Evolutionary conservation across 2,113 vertebrate genomes (phyloP), one percentile per base, ranked within the genome.

Genomic region (Phyllostomus discolor): DNA sequence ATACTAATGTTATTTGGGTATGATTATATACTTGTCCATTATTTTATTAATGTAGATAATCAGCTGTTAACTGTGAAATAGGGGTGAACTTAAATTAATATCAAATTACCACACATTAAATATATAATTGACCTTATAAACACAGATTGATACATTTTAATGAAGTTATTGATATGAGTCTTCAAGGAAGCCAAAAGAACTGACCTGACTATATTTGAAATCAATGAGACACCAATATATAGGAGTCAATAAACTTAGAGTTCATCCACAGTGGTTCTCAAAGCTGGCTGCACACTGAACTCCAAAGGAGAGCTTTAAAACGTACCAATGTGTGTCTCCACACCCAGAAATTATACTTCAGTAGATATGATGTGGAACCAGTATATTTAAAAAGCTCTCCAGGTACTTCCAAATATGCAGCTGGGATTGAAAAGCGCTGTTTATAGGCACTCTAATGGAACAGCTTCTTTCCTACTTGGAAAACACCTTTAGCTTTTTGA

Each of bases 71-170:
- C 38, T 88, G 57, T 72, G 86, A 94, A 91, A 89, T 59, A 67
- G 16, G n/a, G 11, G 73, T 28, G n/a, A 90, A 35, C 31, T 90
- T 10, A 87, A 83, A 59, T 79, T 5, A 67, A 46, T 75, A 81
- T 7, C 22, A 92, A 76, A 6, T 62, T 78, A 46, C 8, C 2
- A 90, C 43, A 28, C 10, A 69, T 12, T 80, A 69, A 95, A 93
- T 94, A 81, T 70, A 84, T 96, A 83, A 88, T 67, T 83, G 9
- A 24, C 24, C 57, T 95, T 91, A 70, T 85, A 62, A 90, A 90
- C 59, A 33, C n/a, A 96, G 4, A 19, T 84, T 48, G 50, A 85
- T 96, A 57, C 50, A 85, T 96, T 96, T 93, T 96, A 81, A 89
- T 46, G 24, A 92, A 89, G 33, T 86, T 67, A 94, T 50, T 73